These are phyloP conservation scores for Spea bombifrons DNA, from an alignment of 2,113 vertebrate species.

Conservation along the genomic window DNA sequence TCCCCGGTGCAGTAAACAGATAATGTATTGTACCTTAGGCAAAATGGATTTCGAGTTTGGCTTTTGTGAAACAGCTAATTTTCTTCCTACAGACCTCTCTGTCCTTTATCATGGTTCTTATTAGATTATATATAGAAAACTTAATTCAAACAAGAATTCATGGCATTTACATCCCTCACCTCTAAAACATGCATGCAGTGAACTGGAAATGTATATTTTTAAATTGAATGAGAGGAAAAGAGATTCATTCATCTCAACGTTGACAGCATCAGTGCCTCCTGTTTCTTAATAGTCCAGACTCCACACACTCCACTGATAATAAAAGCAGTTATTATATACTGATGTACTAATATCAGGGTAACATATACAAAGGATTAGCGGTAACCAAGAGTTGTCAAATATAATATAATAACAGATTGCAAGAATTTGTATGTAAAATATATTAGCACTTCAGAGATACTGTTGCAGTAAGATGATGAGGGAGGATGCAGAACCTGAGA, in stretches of 20 bases:
- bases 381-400: not conserved
- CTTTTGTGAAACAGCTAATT: constrained; percentile 27
- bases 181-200: constrained; percentile 42
- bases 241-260: constrained; percentile 37
- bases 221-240: constrained; percentile 36
- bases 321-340: constrained; percentile 5
- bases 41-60: constrained; percentile 15
- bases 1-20: constrained; percentile 24
- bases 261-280: constrained; percentile 29
- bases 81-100: constrained; percentile 20
- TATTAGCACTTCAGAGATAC: too few species aligned
- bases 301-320: constrained; percentile 11
- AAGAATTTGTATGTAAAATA: not conserved
- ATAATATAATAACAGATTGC: not conserved
- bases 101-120: constrained; percentile 31
- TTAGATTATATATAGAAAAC: constrained; percentile 42
- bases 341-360: constrained; percentile 6
- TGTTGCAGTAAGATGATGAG: too few species aligned
- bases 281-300: not conserved
- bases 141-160: constrained; percentile 42
- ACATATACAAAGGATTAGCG: not conserved
- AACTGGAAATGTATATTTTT: constrained; percentile 42
- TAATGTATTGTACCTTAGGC: constrained; percentile 29
- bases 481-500: too few species aligned
- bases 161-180: constrained; percentile 43